Evolutionary conservation across 2,888 invertebrate genomes (phyloP).

Genomic region (Orthosia cruda): DNA sequence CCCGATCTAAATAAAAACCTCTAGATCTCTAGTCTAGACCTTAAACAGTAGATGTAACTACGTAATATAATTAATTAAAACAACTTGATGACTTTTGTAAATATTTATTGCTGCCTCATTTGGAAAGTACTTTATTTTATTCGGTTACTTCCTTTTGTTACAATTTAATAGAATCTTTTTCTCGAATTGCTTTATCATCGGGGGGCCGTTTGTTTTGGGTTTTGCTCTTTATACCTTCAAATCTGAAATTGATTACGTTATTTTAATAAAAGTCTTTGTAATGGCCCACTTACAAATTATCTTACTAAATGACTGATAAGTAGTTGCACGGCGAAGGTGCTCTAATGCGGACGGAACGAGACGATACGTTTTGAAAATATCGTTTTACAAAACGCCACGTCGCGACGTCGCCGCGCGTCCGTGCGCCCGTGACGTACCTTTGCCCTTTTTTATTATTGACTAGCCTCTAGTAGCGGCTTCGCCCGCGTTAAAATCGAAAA

Average conservation of each 20-base stretch:
- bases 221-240: conserved; percentile 81
- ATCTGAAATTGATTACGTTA: conserved; percentile 75
- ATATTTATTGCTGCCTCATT: conserved; percentile 4
- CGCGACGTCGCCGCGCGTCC: too few relatives aligned
- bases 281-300: not conserved
- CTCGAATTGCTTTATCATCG: conserved; percentile 83
- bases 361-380: too few relatives aligned
- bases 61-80: too few relatives aligned
- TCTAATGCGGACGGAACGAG: too few relatives aligned
- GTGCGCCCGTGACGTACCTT: too few relatives aligned
- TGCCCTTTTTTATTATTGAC: too few relatives aligned
- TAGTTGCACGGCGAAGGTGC: not conserved
- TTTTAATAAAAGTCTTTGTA: not conserved
- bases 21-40: too few relatives aligned
- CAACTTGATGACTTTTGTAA: not conserved
- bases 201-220: conserved; percentile 78
- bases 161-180: conserved; percentile 63
- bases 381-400: too few relatives aligned
- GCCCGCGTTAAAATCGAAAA: too few relatives aligned
- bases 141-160: conserved; percentile 46
- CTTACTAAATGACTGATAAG: not conserved
- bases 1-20: too few relatives aligned
- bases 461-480: too few relatives aligned
- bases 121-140: conserved; percentile 13
- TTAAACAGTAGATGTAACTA: too few relatives aligned